These are phyloP conservation scores for Dermatemys mawii DNA, from an alignment of 2,113 vertebrate genomes.

Conservation along the genomic window DNA sequence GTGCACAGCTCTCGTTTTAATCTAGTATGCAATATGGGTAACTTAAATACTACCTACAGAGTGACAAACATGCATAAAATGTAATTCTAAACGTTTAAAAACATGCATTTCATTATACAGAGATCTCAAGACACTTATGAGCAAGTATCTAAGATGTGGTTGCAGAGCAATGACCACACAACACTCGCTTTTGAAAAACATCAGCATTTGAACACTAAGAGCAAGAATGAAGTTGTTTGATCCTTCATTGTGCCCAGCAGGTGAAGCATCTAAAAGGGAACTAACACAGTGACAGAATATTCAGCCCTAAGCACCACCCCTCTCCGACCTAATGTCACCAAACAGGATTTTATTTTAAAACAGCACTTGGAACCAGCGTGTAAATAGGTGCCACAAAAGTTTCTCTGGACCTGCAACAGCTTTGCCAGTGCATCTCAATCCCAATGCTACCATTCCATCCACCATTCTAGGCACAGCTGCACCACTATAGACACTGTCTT, in stretches of 20 bases:
- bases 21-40: rapidly evolving
- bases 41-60: neutral
- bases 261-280: neutral
- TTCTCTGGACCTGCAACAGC: neutral
- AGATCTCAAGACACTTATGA: rapidly evolving
- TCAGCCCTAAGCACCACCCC: neutral
- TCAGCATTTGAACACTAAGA: neutral
- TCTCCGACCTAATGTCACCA: neutral
- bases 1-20: rapidly evolving
- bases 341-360: neutral
- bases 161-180: rapidly evolving
- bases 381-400: neutral
- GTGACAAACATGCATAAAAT: rapidly evolving
- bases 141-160: rapidly evolving
- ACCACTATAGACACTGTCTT: neutral
- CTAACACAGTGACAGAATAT: neutral
- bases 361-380: neutral
- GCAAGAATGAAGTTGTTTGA: rapidly evolving
- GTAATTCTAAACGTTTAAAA: rapidly evolving
- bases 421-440: neutral
- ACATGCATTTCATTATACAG: rapidly evolving
- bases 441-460: neutral
- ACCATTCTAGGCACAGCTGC: neutral
- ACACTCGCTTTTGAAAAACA: neutral
- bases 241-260: rapidly evolving